phyloP scores from a whole-genome alignment of 2,113 vertebrate genomes.

The Maccullochella peelii region DNA sequence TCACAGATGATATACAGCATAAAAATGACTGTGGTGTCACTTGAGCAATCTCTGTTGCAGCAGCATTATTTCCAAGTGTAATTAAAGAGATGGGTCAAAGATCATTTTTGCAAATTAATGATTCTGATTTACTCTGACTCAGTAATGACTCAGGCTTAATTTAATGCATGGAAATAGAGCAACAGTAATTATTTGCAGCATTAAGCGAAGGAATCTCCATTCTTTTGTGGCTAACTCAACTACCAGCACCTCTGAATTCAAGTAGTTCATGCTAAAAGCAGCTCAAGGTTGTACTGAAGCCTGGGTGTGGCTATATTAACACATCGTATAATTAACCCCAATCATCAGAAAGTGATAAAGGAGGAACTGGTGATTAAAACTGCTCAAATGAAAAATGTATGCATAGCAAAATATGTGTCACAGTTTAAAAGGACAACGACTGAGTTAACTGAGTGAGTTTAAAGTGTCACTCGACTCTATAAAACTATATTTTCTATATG shows the following conservation, averaged over 20 bases:
- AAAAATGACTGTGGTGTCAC: slow-evolving; percentile 40
- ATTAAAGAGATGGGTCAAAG: slow-evolving; percentile 65
- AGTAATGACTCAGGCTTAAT: slow-evolving; percentile 34
- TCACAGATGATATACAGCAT: slow-evolving; percentile 10
- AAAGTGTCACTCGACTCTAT: neutral
- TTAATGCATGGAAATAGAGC: slow-evolving; percentile 18
- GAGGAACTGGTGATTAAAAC: slow-evolving; percentile 51
- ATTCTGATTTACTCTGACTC: slow-evolving; percentile 52
- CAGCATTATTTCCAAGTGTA: slow-evolving; percentile 39
- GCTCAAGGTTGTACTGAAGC: slow-evolving; percentile 1
- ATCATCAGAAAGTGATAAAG: slow-evolving; percentile 34
- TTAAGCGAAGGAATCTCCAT: slow-evolving; percentile 25
- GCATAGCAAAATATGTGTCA: slow-evolving; percentile 2
- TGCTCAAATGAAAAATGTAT: slow-evolving; percentile 50
- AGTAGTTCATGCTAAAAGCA: neutral
- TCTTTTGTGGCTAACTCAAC: slow-evolving; percentile 9
- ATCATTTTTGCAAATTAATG: slow-evolving; percentile 45
- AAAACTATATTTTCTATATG: neutral
- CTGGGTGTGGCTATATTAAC: slow-evolving; percentile 14
- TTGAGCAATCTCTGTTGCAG: slow-evolving; percentile 21
- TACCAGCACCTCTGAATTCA: slow-evolving; percentile 1
- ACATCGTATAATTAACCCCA: slow-evolving; percentile 46
- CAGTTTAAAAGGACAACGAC: slow-evolving; percentile 8
- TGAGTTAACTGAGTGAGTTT: neutral
- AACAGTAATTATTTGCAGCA: slow-evolving; percentile 32